A percentile compares a stretch with the other conserved stretches of the same genome.
Evolutionary conservation across 1,140 invertebrate species (phyloP).

Genomic region (Macrosteles quadrilineatus): DNA sequence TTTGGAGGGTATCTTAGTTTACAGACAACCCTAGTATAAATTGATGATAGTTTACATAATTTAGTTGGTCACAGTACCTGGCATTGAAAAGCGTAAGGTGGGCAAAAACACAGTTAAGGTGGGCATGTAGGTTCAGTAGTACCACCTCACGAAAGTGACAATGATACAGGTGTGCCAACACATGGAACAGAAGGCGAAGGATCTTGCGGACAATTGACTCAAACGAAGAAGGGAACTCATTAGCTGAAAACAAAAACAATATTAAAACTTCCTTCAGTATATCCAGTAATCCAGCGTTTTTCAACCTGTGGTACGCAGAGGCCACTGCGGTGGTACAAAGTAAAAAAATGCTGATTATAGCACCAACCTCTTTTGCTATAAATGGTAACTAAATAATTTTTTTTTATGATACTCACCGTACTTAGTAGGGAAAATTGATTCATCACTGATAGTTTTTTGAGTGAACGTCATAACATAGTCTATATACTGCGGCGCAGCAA

Average conservation of each 20-base stretch:
- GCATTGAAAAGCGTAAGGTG: conserved; percentile 90
- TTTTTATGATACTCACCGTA: conserved; percentile 70
- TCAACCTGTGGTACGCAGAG: too few relatives aligned
- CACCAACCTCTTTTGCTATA: too few relatives aligned
- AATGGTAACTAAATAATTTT: neutral
- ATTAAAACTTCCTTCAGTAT: conserved; percentile 8
- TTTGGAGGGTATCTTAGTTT: too few relatives aligned
- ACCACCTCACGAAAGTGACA: conserved; percentile 95
- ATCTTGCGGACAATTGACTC: conserved; percentile 95
- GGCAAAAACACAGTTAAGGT: conserved; percentile 95
- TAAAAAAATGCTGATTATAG: too few relatives aligned
- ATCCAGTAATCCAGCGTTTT: conserved; percentile 13
- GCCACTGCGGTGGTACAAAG: too few relatives aligned
- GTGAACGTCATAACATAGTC: conserved; percentile 99
- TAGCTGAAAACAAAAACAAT: conserved; percentile 66
- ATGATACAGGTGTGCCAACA: conserved; percentile 97
- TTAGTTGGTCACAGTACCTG: too few relatives aligned
- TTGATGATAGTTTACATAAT: too few relatives aligned
- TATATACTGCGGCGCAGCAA: conserved; percentile 96
- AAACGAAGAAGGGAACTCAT: conserved; percentile 93
- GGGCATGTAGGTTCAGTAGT: conserved; percentile 87
- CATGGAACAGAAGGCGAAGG: conserved; percentile 93
- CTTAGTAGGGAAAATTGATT: conserved; percentile 97
- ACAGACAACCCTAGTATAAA: too few relatives aligned
- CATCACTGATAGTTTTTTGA: conserved; percentile 96